Percentiles rank a stretch among this genome's conserved stretches.
phyloP scores from a whole-genome alignment of 2,797 vertebrate genomes.

The Huso huso region DNA sequence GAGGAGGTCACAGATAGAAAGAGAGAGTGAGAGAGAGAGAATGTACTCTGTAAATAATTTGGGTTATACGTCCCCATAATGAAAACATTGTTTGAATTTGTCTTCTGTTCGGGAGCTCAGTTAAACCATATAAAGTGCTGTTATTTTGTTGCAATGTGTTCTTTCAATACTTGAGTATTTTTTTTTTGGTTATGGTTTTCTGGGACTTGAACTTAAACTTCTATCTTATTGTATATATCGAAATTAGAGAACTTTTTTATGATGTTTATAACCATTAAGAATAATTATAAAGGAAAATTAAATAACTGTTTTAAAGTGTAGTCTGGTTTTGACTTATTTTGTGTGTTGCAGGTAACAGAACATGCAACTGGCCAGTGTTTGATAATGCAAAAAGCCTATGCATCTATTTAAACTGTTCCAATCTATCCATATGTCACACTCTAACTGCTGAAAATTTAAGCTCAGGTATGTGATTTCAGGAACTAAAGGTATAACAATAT shows the following conservation, averaged over 20 bases:
- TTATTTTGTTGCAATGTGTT: conserved; percentile 2
- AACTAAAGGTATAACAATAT: neutral
- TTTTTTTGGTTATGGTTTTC: conserved; percentile 11
- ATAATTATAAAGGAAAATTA: conserved; percentile 13
- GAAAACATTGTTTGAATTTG: conserved; percentile 15
- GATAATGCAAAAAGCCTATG: conserved; percentile 13
- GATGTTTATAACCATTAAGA: neutral
- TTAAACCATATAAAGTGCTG: too few relatives aligned
- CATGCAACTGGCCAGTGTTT: conserved; percentile 12
- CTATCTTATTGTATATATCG: conserved; percentile 4
- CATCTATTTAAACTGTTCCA: conserved; percentile 23
- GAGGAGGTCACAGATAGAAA: conserved; percentile 8
- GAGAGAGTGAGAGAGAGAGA: conserved; percentile 9
- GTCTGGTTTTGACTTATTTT: conserved; percentile 2
- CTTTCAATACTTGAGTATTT: conserved; percentile 10
- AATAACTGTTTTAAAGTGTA: neutral
- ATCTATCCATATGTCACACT: conserved; percentile 12
- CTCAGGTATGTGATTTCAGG: neutral
- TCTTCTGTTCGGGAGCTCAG: conserved; percentile 5
- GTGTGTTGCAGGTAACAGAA: conserved; percentile 19
- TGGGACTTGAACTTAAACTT: neutral
- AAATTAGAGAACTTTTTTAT: conserved; percentile 6
- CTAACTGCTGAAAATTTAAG: neutral
- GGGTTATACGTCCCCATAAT: conserved; percentile 8
- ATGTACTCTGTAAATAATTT: conserved; percentile 10